Evolutionary conservation across 2,797 vertebrate species (phyloP).

Genomic region (Oreonectes daqikongensis): DNA sequence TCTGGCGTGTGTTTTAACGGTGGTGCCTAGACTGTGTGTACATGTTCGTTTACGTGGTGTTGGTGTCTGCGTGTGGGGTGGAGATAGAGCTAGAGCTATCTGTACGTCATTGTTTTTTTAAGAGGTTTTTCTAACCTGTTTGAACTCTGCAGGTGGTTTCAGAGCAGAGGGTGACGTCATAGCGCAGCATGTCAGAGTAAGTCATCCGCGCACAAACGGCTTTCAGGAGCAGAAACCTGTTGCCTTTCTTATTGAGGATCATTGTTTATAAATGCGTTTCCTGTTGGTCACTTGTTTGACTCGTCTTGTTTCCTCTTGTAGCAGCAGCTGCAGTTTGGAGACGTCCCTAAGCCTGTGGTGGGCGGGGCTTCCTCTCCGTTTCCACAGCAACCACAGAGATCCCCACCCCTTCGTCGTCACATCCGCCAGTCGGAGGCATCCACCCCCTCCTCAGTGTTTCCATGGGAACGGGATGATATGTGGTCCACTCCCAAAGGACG

Average conservation of each 20-base stretch:
- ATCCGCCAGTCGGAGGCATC: conserved; percentile 65
- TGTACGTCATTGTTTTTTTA: not conserved
- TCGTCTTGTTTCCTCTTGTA: conserved; percentile 32
- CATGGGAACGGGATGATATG: conserved; percentile 77
- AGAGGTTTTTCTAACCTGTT: conserved; percentile 60
- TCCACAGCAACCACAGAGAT: conserved; percentile 67
- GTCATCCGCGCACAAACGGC: conserved; percentile 47
- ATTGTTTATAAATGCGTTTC: conserved; percentile 14
- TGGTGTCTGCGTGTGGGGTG: not conserved
- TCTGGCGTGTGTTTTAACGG: not conserved
- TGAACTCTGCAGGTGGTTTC: conserved; percentile 67
- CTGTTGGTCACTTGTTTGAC: conserved; percentile 12
- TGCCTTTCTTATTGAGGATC: not conserved
- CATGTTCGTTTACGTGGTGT: not conserved
- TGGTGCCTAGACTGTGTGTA: not conserved
- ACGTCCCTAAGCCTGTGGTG: conserved; percentile 53
- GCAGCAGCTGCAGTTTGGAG: conserved; percentile 77
- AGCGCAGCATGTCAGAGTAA: conserved; percentile 67
- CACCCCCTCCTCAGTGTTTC: conserved; percentile 72
- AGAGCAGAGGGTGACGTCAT: conserved; percentile 64
- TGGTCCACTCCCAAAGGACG: conserved; percentile 62
- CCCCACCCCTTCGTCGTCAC: conserved; percentile 64
- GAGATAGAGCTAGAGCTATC: not conserved
- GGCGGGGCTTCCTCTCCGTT: conserved; percentile 54
- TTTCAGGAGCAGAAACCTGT: not conserved